Conservation (phyloP, 2,888 invertebrate species). For the Frankliniella fusca region DNA sequence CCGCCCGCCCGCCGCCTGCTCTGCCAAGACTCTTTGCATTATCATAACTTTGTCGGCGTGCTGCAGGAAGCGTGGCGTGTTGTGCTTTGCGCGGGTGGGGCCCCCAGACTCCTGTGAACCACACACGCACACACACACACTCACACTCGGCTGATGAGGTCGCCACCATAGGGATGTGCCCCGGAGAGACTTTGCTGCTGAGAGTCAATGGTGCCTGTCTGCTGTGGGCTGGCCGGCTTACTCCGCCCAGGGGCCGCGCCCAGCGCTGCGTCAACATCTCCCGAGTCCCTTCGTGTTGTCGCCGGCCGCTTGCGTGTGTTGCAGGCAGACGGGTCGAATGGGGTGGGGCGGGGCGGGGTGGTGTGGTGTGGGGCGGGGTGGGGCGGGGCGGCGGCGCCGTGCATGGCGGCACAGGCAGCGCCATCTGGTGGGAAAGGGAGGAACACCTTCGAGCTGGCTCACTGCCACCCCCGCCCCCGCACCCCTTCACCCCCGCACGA, state of each 20-base stretch:
- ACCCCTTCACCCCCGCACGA: not conserved
- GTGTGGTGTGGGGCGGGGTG: too few species aligned
- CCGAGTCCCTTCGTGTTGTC: not conserved
- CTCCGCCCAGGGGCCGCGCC: too few species aligned
- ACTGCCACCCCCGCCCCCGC: not conserved
- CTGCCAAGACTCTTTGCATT: not conserved
- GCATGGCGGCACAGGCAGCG: not conserved
- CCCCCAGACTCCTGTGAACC: not conserved
- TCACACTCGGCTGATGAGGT: not conserved
- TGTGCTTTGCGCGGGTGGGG: too few species aligned
- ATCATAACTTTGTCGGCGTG: not conserved
- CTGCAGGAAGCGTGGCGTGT: too few species aligned
- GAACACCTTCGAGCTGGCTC: not conserved
- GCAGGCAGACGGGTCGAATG: not conserved
- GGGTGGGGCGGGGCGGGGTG: too few species aligned
- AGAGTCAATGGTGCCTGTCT: not conserved
- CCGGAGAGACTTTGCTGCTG: not conserved
- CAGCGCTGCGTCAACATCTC: not conserved
- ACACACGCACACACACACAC: not conserved
- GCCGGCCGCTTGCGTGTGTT: not conserved
- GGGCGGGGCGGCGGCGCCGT: too few species aligned
- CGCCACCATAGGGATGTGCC: too few species aligned
- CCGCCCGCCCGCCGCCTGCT: not conserved
- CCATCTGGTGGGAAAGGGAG: not conserved
- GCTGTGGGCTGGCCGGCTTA: not conserved